These are phyloP conservation scores for Psophia crepitans DNA, from an alignment of 2,113 vertebrate genomes.

Conservation along the genomic window DNA sequence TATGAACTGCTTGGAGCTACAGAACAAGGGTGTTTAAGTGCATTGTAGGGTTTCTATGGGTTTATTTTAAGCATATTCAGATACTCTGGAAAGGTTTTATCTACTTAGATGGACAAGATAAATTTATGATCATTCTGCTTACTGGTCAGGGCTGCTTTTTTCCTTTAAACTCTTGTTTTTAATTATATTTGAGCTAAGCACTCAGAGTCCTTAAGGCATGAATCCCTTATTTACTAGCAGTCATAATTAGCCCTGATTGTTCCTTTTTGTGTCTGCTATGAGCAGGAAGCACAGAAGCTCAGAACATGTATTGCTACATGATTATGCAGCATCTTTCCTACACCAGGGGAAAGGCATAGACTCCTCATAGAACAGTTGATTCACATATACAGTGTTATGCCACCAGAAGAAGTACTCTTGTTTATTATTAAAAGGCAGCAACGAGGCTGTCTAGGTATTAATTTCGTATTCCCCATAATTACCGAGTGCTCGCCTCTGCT, in stretches of 20 bases:
- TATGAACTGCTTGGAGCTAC: neutral
- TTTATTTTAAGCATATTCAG: neutral
- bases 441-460: neutral
- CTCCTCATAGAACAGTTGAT: neutral
- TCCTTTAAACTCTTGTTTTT: neutral
- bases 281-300: neutral
- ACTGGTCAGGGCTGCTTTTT: neutral
- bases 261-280: neutral
- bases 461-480: slow-evolving; percentile 23
- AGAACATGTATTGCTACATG: neutral
- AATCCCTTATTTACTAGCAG: slow-evolving; percentile 2
- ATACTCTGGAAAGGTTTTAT: neutral
- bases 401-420: neutral
- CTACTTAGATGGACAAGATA: neutral
- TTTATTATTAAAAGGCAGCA: slow-evolving; percentile 46
- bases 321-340: neutral
- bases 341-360: neutral
- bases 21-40: neutral
- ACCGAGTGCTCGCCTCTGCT: neutral
- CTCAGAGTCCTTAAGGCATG: neutral
- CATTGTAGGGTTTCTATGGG: neutral
- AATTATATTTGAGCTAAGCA: neutral
- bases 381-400: neutral
- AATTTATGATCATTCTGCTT: neutral
- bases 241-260: neutral